phyloP scores from a whole-genome alignment of 2,888 invertebrate genomes.

The Drosophila paracracens region DNA sequence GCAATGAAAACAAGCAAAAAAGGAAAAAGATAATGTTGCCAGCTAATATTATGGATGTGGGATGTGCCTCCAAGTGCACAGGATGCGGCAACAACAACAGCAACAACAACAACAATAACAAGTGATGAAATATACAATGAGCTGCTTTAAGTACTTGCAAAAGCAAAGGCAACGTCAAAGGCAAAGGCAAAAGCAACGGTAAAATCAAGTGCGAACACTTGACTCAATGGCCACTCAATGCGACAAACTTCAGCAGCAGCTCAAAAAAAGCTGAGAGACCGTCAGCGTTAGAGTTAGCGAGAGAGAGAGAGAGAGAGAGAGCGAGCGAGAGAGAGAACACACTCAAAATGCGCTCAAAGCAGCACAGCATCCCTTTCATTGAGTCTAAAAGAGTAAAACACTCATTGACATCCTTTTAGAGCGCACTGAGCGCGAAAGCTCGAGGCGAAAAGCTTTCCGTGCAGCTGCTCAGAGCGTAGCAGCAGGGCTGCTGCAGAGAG shows the following conservation, averaged over 20 bases:
- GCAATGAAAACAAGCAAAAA: conserved; percentile 57
- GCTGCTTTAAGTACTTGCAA: conserved; percentile 10
- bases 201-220: conserved; percentile 70
- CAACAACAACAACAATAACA: conserved; percentile 22
- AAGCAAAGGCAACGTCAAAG: conserved; percentile 35
- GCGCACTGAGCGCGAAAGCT: conserved; percentile 24
- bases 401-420: conserved; percentile 2
- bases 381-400: conserved; percentile 4
- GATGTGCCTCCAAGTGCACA: conserved; percentile 33
- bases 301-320: conserved; percentile 4
- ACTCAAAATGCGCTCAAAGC: neutral
- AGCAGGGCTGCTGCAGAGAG: conserved; percentile 19
- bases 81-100: neutral
- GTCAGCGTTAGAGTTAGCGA: neutral
- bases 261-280: conserved; percentile 5
- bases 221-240: conserved; percentile 73
- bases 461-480: conserved; percentile 22
- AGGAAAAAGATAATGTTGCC: conserved; percentile 52
- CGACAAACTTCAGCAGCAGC: conserved; percentile 35
- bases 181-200: conserved; percentile 8
- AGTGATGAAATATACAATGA: conserved; percentile 14
- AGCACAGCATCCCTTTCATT: conserved; percentile 6
- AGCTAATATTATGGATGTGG: conserved; percentile 63
- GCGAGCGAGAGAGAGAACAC: conserved; percentile 8
- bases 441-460: conserved; percentile 8